Conservation (phyloP, 2,888 invertebrate species). For the Stomorhina lunata region DNA sequence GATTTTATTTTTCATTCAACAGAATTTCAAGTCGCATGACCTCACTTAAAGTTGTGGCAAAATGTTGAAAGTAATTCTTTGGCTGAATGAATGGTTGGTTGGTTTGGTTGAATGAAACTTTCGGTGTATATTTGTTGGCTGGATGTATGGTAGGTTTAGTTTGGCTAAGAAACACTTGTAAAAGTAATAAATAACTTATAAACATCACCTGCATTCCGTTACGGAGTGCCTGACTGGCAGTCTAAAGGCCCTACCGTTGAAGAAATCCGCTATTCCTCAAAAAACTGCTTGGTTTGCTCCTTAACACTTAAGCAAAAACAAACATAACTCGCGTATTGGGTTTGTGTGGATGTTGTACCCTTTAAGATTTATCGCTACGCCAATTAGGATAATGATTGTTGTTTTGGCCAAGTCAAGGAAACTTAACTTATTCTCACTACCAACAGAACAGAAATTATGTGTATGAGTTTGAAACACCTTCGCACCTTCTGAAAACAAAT, state of each 20-base stretch:
- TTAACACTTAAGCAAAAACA: constrained; percentile 35
- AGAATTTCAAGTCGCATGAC: constrained; percentile 53
- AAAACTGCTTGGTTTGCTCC: too few relatives aligned
- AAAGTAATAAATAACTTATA: constrained; percentile 64
- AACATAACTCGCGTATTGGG: not conserved
- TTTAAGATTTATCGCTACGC: constrained; percentile 69
- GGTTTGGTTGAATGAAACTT: not conserved
- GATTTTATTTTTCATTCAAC: constrained; percentile 40
- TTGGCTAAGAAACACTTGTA: constrained; percentile 54
- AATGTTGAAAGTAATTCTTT: not conserved
- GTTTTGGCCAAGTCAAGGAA: constrained; percentile 57
- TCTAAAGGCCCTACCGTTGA: not conserved
- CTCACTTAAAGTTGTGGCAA: constrained; percentile 19
- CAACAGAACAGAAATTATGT: constrained; percentile 14
- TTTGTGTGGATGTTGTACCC: not conserved
- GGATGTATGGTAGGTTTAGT: constrained; percentile 6
- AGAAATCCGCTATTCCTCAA: constrained; percentile 48
- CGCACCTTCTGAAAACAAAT: constrained; percentile 59
- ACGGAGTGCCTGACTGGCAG: constrained; percentile 19
- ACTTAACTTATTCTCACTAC: constrained; percentile 34
- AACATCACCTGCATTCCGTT: constrained; percentile 64
- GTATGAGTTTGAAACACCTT: constrained; percentile 46
- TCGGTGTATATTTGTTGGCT: not conserved
- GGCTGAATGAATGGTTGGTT: constrained; percentile 2
- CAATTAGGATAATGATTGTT: constrained; percentile 70